Percentiles rank a stretch among this genome's conserved stretches.
phyloP scores from a whole-genome alignment of 2,888 invertebrate genomes.

The Melanotus villosus region DNA sequence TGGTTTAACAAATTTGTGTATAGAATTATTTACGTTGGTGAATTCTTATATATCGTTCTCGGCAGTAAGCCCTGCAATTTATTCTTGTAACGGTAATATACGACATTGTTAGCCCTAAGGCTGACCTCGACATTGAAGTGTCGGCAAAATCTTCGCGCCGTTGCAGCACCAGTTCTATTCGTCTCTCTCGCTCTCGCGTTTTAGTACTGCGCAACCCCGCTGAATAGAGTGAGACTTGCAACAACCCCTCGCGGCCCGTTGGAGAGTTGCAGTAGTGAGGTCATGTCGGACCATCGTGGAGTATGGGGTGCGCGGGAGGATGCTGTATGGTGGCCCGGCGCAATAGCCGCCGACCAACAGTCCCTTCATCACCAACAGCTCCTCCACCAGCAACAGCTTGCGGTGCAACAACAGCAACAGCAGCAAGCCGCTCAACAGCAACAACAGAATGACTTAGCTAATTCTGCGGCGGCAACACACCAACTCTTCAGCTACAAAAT shows the following conservation, averaged over 20 bases:
- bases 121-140: slow-evolving; percentile 70
- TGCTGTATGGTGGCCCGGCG: slow-evolving; percentile 76
- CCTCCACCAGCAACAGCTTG: slow-evolving; percentile 69
- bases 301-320: slow-evolving; percentile 77
- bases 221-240: slow-evolving; percentile 42
- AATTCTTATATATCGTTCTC: slow-evolving; percentile 1
- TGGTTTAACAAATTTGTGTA: slow-evolving; percentile 16
- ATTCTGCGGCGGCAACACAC: slow-evolving; percentile 73
- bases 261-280: slow-evolving; percentile 51
- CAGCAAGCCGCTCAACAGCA: slow-evolving; percentile 71
- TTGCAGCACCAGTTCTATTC: slow-evolving; percentile 39
- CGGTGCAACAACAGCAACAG: slow-evolving; percentile 64
- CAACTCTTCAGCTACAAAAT: slow-evolving; percentile 88
- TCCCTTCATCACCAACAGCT: slow-evolving; percentile 68
- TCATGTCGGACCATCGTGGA: slow-evolving; percentile 77
- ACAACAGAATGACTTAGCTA: slow-evolving; percentile 71
- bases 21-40: background rate
- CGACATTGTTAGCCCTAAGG: slow-evolving; percentile 60
- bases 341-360: slow-evolving; percentile 70
- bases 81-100: slow-evolving; percentile 33
- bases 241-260: slow-evolving; percentile 45
- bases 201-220: slow-evolving; percentile 64
- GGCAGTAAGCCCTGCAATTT: background rate
- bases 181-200: slow-evolving; percentile 53
- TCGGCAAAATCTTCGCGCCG: slow-evolving; percentile 46